phyloP scores from a whole-genome alignment of 2,888 invertebrate species.

The Dexiosoma caninum region DNA sequence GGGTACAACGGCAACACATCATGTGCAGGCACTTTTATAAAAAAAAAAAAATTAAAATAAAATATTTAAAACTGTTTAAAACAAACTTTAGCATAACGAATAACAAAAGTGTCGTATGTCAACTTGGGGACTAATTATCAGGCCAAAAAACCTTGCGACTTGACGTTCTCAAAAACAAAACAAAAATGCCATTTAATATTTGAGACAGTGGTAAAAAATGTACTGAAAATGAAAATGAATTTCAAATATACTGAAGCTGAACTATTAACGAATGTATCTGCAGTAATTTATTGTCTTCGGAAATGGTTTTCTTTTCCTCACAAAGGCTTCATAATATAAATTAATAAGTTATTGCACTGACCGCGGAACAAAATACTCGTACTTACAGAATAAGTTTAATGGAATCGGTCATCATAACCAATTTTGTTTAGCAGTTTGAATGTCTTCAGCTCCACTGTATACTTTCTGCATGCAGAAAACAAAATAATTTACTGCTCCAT shows the following conservation, averaged over 20 bases:
- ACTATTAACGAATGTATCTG: no score
- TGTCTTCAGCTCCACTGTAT: not conserved
- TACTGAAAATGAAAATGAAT: not conserved
- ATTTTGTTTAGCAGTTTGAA: not conserved
- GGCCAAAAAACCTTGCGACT: conserved; percentile 47
- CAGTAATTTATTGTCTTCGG: no score
- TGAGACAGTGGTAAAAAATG: conserved; percentile 1
- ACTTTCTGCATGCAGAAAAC: not conserved
- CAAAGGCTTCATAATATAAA: no score
- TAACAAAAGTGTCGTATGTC: conserved; percentile 59
- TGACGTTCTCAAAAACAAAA: not conserved
- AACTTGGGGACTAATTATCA: conserved; percentile 52
- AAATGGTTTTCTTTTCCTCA: no score
- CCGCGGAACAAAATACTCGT: no score
- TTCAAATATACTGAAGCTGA: no score
- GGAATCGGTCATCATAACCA: not conserved
- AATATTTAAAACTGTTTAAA: conserved; percentile 10
- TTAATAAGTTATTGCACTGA: no score
- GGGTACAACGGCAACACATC: not conserved
- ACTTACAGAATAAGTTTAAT: no score
- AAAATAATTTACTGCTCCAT: conserved; percentile 14
- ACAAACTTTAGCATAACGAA: conserved; percentile 48
- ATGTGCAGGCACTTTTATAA: not conserved
- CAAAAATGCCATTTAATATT: conserved; percentile 14
- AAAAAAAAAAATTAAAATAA: conserved; percentile 8